Base-by-base conservation (phyloP, 2,888 invertebrate genomes). In the Raillietiella orientalis region DNA sequence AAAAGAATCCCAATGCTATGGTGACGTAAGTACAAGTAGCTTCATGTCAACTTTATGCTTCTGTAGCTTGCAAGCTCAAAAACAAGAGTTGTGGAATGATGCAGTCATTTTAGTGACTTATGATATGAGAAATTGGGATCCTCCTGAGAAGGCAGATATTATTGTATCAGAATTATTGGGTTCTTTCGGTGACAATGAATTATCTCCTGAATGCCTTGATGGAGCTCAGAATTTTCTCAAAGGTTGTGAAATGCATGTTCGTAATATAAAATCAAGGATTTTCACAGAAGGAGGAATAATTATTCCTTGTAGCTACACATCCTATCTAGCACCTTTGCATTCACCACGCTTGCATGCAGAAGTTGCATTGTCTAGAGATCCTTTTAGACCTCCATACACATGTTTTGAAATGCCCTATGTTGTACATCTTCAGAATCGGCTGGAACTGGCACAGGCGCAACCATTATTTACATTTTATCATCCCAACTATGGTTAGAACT, bases 111-210 rank as follows among this genome's bases (percentile, higher is more conserved):
- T 84, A 3, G 58, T 77, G 21, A 61, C 67, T 3, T 62, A 64
- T 29, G 84, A 84, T 44, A 84, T 84, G 82, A 55, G 84, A 31
- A 58, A 63, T 16, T 65, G 72, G 47, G 49, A 59, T 27, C 61
- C 75, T 1, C 59, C 70, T 1, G 71, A 75, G 35, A 65, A 70
- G 41, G 87, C 87, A 0, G 93, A 96, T 48, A 75, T 93, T 37
- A 53, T 93, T 26, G 71, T 96, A 14, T 90, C 90, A 0, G 96
- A 96, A 49, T 53, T 96, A 23, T 53, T 99, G 27, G 93, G 82
- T 1, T 90, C 90, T 2, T 96, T 96, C 55, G 87, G 87, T 12
- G 96, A 96, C 45, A 99, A 99, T 45, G 96, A 99, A 50, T 56
- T 99, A 8, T 84, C 87, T 0, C 96, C 96, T 0, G 96, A 99